Percentiles rank a stretch among this genome's conserved stretches.
phyloP scores from a whole-genome alignment of 2,888 invertebrate genomes.

The Xestoiulus laeticollis region DNA sequence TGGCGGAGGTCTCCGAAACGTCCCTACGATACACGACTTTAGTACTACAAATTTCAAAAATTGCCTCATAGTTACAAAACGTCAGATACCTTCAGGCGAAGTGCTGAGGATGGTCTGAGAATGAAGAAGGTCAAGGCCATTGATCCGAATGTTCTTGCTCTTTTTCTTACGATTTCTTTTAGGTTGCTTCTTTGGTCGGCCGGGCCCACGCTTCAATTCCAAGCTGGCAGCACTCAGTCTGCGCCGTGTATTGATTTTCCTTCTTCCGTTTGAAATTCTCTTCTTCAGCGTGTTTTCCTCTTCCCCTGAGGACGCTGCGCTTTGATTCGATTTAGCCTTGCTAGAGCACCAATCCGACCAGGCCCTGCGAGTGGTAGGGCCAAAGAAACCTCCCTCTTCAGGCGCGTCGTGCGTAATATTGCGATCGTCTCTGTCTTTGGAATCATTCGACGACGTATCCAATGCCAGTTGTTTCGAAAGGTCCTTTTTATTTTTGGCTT shows the following conservation, averaged over 20 bases:
- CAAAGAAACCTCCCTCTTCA: slow-evolving; percentile 66
- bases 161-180: slow-evolving; percentile 61
- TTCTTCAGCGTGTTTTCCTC: slow-evolving; percentile 54
- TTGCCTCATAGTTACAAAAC: background rate
- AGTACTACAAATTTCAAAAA: background rate
- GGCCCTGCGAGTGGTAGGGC: slow-evolving; percentile 77
- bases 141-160: slow-evolving; percentile 79
- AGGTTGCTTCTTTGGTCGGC: slow-evolving; percentile 58
- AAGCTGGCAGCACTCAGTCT: background rate
- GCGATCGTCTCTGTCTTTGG: slow-evolving; percentile 56
- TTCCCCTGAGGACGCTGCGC: slow-evolving; percentile 54
- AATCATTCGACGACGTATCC: slow-evolving; percentile 59
- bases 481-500: slow-evolving; percentile 56
- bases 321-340: slow-evolving; percentile 51
- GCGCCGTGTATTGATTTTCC: slow-evolving; percentile 58
- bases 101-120: slow-evolving; percentile 89
- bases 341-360: slow-evolving; percentile 76
- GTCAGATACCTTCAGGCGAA: slow-evolving; percentile 72
- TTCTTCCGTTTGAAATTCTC: slow-evolving; percentile 59
- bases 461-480: slow-evolving; percentile 56
- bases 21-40: background rate
- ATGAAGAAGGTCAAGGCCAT: slow-evolving; percentile 86
- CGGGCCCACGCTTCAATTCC: slow-evolving; percentile 57
- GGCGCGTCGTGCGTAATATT: slow-evolving; percentile 13
- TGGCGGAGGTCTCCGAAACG: slow-evolving; percentile 69